Evolutionary conservation across 92 coral and sea anemone species (phyloP).

Genomic region (Porites cylindrica): DNA sequence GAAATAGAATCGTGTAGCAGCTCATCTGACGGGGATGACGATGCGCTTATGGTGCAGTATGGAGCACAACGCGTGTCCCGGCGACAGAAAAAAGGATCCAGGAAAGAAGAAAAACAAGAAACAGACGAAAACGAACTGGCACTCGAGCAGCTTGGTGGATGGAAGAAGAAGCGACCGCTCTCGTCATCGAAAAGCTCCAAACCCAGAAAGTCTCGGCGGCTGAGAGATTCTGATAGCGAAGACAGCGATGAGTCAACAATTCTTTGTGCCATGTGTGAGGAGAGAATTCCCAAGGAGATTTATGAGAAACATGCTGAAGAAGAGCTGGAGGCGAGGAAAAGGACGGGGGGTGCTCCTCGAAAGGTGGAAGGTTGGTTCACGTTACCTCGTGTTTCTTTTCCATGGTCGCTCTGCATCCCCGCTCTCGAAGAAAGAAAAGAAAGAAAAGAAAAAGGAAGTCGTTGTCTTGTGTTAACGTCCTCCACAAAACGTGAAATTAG

Average conservation of each 20-base stretch:
- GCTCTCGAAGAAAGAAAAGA: no score
- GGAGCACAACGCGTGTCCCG: conserved; percentile 28
- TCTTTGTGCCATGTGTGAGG: conserved; percentile 26
- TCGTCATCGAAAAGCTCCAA: conserved; percentile 22
- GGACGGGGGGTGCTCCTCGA: background rate
- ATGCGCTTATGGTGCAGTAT: conserved; percentile 27
- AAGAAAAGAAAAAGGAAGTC: no score
- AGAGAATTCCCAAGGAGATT: conserved; percentile 39
- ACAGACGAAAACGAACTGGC: conserved; percentile 37
- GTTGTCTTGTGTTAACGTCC: no score
- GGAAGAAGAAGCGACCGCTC: conserved; percentile 19
- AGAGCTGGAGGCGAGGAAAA: conserved; percentile 33
- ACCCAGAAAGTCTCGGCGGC: conserved; percentile 12
- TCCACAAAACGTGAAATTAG: no score
- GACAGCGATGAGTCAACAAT: conserved; percentile 29
- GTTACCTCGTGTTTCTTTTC: background rate
- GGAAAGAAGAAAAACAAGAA: background rate
- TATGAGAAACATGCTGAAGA: conserved; percentile 28
- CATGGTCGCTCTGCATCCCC: no score
- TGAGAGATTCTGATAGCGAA: conserved; percentile 31
- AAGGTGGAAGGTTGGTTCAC: conserved; percentile 15
- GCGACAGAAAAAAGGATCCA: conserved; percentile 5
- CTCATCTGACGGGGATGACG: conserved; percentile 9
- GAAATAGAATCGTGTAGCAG: conserved; percentile 4
- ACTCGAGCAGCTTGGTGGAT: conserved; percentile 12